Evolutionary conservation across 2,113 vertebrate genomes (phyloP).

Genomic region (Corvus hawaiiensis): DNA sequence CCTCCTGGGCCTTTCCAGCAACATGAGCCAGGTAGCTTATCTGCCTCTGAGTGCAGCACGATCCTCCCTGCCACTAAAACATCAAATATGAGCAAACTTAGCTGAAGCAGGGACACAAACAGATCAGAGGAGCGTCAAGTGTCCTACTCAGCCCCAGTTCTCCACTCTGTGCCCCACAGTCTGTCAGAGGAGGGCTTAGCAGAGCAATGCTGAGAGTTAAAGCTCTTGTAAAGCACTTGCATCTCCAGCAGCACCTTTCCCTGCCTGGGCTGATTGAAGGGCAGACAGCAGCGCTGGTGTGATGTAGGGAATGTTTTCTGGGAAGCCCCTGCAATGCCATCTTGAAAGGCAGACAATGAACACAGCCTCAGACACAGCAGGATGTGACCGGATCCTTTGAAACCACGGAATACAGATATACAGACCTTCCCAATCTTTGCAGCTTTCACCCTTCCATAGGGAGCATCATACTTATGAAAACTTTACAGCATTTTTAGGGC

Average conservation of each 20-base stretch:
- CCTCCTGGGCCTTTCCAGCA: neutral
- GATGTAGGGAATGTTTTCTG: neutral
- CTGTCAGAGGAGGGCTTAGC: neutral
- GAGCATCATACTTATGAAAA: neutral
- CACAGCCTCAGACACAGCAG: neutral
- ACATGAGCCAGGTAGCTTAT: neutral
- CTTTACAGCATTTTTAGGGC: neutral
- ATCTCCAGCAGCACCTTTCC: neutral
- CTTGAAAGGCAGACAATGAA: neutral
- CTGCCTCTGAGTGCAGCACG: neutral
- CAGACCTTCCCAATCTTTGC: neutral
- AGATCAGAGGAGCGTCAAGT: neutral
- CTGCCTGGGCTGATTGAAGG: neutral
- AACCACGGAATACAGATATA: neutral
- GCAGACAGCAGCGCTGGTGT: neutral
- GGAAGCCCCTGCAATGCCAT: neutral
- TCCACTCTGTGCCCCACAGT: neutral
- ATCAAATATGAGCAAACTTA: neutral
- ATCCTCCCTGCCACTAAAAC: neutral
- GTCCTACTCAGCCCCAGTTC: neutral
- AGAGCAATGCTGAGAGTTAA: neutral
- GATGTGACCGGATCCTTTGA: neutral
- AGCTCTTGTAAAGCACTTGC: neutral
- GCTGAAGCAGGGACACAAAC: neutral
- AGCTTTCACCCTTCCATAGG: neutral